These are phyloP conservation scores for Labroides dimidiatus DNA, from an alignment of 2,797 vertebrate species.

Conservation along the genomic window DNA sequence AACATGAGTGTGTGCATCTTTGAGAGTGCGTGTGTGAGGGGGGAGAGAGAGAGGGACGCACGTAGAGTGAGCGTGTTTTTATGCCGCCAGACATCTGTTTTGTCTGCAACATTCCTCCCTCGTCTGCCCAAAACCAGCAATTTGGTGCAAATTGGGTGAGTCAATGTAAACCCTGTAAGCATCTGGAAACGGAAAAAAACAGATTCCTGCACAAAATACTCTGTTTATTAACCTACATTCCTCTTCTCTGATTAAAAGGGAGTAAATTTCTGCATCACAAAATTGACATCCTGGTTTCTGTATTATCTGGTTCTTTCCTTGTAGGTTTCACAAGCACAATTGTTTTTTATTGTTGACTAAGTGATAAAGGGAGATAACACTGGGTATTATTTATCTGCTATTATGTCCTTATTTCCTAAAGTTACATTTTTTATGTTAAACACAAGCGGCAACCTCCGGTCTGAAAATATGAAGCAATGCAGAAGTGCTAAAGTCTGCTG, in stretches of 20 bases:
- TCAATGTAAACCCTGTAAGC: slow-evolving; percentile 32
- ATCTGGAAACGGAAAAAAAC: slow-evolving; percentile 56
- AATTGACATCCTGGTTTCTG: too few species aligned
- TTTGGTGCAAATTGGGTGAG: slow-evolving; percentile 69
- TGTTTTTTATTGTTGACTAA: background rate
- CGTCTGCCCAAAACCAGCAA: slow-evolving; percentile 61
- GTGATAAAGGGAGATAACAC: too few species aligned
- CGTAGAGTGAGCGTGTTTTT: background rate
- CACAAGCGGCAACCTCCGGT: too few species aligned
- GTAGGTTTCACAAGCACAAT: accelerated
- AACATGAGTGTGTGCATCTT: background rate
- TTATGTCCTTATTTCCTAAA: too few species aligned
- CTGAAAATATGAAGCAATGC: too few species aligned
- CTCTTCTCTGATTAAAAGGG: background rate
- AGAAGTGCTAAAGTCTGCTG: too few species aligned
- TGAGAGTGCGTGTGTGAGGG: background rate
- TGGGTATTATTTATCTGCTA: too few species aligned
- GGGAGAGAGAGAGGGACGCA: background rate
- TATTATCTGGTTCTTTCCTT: too few species aligned
- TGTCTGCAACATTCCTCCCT: slow-evolving; percentile 51
- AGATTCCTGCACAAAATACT: slow-evolving; percentile 10
- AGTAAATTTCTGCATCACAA: background rate
- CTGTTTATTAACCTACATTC: background rate
- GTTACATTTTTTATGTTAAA: too few species aligned
- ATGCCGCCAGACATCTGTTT: slow-evolving; percentile 66